These are phyloP conservation scores for Aurelia aurita DNA, from an alignment of 30 jellyfish, hydroid and myxozoan genomes.

Conservation along the genomic window DNA sequence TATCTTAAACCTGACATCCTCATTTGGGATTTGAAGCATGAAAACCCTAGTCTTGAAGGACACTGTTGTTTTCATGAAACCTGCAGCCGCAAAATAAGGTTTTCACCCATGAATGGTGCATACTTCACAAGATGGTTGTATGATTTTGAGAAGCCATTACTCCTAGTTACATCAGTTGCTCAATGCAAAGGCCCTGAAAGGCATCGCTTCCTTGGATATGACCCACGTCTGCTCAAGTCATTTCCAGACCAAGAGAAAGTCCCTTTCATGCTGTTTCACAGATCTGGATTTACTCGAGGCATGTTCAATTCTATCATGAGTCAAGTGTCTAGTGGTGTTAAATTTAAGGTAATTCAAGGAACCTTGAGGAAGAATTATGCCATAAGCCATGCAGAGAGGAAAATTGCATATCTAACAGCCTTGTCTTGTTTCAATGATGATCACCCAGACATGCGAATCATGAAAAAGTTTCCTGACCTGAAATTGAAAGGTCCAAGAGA, in stretches of 20 bases:
- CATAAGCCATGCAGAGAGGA: conserved; percentile 58
- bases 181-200: conserved; percentile 78
- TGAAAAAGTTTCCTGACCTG: conserved; percentile 72
- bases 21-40: conserved; percentile 87
- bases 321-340: conserved; percentile 79
- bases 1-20: conserved; percentile 83
- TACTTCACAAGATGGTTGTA: conserved; percentile 78
- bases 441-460: conserved; percentile 51
- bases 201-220: conserved; percentile 95
- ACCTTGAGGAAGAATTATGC: conserved; percentile 67
- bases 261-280: conserved; percentile 93
- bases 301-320: conserved; percentile 77
- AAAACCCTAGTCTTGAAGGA: conserved; percentile 70
- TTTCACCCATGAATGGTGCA: conserved; percentile 76
- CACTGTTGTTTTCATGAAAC: conserved; percentile 44
- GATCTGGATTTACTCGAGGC: conserved; percentile 87
- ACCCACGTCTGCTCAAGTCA: conserved; percentile 86
- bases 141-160: conserved; percentile 85
- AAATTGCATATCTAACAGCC: conserved; percentile 70
- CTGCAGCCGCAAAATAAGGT: conserved; percentile 58
- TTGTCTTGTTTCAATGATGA: conserved; percentile 67
- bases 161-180: conserved; percentile 89
- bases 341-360: conserved; percentile 81
- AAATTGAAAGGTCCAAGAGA: conserved; percentile 86
- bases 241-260: conserved; percentile 82